Evolutionary conservation across 2,113 vertebrate species (phyloP), one percentile per base, ranked within the genome.

Genomic region (Larimichthys crocea): DNA sequence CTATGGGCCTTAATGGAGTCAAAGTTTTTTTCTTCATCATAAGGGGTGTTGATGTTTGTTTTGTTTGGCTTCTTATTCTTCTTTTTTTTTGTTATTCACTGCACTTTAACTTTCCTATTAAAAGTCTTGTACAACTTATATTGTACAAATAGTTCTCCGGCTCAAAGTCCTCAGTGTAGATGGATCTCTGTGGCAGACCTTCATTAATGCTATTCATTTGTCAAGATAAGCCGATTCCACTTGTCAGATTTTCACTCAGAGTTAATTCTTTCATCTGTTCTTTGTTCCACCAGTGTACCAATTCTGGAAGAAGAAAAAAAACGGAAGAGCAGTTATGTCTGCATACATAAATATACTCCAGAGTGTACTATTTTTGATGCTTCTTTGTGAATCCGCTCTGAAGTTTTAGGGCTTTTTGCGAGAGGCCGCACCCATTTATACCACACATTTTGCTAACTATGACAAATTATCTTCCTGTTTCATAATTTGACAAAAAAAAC

Each of bases 191-290:
- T 59, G n/a, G 65, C 64, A 62, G 76, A 79, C 76, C 76, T 87
- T 72, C 81, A 90, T 91, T 88, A 90, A 89, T 84, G 84, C 80
- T 86, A 75, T 86, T 85, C 87, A 91, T 90, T 92, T 89, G 89
- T 89, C 89, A 90, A 84, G 78, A 88, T 89, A 86, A 88, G 85
- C 89, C 76, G 80, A 93, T 91, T 89, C 63, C 84, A 86, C 85
- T 75, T 79, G 86, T 91, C 87, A 91, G 84, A 88, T 87, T 88
- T 92, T 64, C 64, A 82, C 74, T 86, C 73, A 68, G 49, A 84
- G 75, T 80, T 87, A 86, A 87, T 89, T 90, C 82, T 88, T 87
- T 84, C 63, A 88, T 89, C 83, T 80, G 79, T 79, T 74, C 76
- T 76, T 91, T 85, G 88, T 88, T 86, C 89, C 84, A 87, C 71